Evolutionary conservation across 1,140 invertebrate species (phyloP).

Genomic region (Heliconius hewitsoni): DNA sequence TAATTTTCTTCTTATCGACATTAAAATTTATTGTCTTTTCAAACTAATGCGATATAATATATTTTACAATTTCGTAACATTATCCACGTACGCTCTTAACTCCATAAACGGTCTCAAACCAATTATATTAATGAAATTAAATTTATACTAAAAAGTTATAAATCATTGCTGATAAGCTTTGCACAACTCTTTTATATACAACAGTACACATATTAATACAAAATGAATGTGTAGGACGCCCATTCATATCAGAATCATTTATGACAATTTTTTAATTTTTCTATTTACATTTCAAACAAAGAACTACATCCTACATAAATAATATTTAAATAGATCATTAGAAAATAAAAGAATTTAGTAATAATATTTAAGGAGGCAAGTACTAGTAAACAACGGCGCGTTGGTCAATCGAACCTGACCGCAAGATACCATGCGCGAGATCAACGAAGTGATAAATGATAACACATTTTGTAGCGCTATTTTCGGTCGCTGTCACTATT

Average conservation of each 20-base stretch:
- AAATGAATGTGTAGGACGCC: not conserved
- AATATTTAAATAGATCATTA: not conserved
- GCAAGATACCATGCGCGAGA: slow-evolving; percentile 38
- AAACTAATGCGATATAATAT: not conserved
- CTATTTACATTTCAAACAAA: not conserved
- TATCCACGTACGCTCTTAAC: too few species aligned
- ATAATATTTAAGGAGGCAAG: slow-evolving; percentile 37
- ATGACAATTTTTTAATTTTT: not conserved
- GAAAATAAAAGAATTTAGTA: slow-evolving; percentile 39
- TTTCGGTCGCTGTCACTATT: not conserved
- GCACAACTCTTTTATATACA: not conserved
- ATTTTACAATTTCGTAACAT: too few species aligned
- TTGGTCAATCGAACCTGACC: slow-evolving; percentile 54
- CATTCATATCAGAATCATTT: not conserved
- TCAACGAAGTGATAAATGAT: slow-evolving; percentile 30
- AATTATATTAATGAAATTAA: not conserved
- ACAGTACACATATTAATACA: not conserved
- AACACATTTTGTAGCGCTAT: slow-evolving; percentile 13
- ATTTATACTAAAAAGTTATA: not conserved
- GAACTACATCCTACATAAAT: not conserved
- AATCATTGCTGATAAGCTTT: not conserved
- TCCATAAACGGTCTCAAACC: not conserved
- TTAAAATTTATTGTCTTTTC: too few species aligned
- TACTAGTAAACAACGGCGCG: slow-evolving; percentile 40
- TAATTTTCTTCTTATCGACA: not conserved